These are phyloP conservation scores for Oryzias curvinotus DNA, from an alignment of 2,113 vertebrate genomes.

Conservation along the genomic window DNA sequence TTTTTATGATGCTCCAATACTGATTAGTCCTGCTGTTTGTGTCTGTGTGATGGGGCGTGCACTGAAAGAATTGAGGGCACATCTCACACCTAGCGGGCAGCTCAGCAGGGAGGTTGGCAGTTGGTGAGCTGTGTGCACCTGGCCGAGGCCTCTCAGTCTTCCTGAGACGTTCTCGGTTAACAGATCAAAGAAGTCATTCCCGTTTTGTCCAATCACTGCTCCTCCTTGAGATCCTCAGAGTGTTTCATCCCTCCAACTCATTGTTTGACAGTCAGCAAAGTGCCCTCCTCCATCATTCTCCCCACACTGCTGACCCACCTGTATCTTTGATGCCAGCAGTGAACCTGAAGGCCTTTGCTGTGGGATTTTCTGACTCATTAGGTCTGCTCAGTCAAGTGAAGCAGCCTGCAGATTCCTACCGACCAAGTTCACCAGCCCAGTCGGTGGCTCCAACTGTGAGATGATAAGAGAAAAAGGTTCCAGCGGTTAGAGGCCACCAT, in stretches of 20 bases:
- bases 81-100: slow-evolving; percentile 70
- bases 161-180: slow-evolving; percentile 53
- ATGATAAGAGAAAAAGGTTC: slow-evolving; percentile 47
- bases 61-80: slow-evolving; percentile 51
- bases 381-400: slow-evolving; percentile 71
- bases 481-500: slow-evolving; percentile 42
- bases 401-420: slow-evolving; percentile 69
- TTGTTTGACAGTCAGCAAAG: slow-evolving; percentile 12
- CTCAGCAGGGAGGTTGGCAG: slow-evolving; percentile 54
- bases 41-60: slow-evolving; percentile 50
- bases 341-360: slow-evolving; percentile 63
- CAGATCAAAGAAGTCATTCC: slow-evolving; percentile 71
- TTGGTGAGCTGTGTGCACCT: slow-evolving; percentile 62
- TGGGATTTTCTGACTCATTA: slow-evolving; percentile 78
- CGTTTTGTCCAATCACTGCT: slow-evolving; percentile 38
- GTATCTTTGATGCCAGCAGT: slow-evolving; percentile 57
- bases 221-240: slow-evolving; percentile 26
- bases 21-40: slow-evolving; percentile 57
- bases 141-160: slow-evolving; percentile 48
- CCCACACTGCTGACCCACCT: slow-evolving; percentile 38
- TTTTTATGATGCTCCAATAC: neutral
- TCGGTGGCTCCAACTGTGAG: slow-evolving; percentile 49
- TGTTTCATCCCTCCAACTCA: slow-evolving; percentile 11
- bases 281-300: slow-evolving; percentile 29
- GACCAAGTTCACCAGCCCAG: slow-evolving; percentile 68